Evolutionary conservation across 2,888 invertebrate genomes (phyloP).

Genomic region (Baronia brevicornis): DNA sequence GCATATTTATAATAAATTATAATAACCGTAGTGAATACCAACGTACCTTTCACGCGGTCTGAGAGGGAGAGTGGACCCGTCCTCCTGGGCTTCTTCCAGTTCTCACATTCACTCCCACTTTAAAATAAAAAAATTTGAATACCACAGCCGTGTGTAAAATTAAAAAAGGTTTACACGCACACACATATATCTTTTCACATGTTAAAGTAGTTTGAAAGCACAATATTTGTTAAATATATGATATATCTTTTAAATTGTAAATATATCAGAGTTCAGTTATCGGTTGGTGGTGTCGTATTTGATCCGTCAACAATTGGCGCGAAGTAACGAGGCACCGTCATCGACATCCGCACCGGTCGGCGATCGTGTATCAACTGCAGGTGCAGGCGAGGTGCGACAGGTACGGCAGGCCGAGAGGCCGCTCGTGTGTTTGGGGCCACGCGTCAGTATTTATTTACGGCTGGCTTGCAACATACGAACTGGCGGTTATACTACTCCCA

Average conservation of each 20-base stretch:
- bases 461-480: constrained; percentile 4
- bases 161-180: constrained; percentile 8
- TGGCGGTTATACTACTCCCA: too few relatives aligned
- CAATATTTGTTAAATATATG: too few relatives aligned
- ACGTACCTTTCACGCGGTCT: constrained; percentile 51
- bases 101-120: constrained; percentile 47
- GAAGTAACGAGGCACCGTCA: too few relatives aligned
- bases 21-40: too few relatives aligned
- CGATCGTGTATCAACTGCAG: constrained; percentile 59
- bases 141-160: constrained; percentile 2
- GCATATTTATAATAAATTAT: too few relatives aligned
- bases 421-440: constrained; percentile 33
- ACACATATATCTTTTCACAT: constrained; percentile 11
- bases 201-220: constrained; percentile 14
- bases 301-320: constrained; percentile 16
- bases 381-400: constrained; percentile 28
- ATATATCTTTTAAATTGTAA: too few relatives aligned
- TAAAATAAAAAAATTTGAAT: constrained; percentile 17
- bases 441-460: constrained; percentile 29
- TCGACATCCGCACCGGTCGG: constrained; percentile 42
- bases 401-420: constrained; percentile 42
- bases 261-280: too few relatives aligned
- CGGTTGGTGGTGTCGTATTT: too few relatives aligned
- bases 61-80: constrained; percentile 48
- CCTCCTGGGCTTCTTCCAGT: constrained; percentile 48